Evolutionary conservation across 1,140 invertebrate genomes (phyloP), one percentile per base, ranked within the genome.

Genomic region (Penaeus vannamei): DNA sequence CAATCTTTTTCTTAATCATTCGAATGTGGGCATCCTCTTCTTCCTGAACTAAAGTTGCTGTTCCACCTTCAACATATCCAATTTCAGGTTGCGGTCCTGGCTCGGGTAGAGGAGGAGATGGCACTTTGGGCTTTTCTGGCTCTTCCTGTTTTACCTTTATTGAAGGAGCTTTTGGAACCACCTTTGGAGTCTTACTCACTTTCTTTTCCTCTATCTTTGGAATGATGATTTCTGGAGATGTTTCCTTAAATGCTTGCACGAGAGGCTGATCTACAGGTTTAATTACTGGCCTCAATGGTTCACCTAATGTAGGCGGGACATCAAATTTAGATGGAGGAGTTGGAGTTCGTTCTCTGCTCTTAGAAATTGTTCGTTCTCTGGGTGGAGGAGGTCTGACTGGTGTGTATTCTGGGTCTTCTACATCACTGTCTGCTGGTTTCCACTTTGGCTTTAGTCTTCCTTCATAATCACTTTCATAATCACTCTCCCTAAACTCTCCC

Each of bases 401-500:
- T 19, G 88, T 87, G 81, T 90, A 91, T n/a, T 89, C 86, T 42
- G 85, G 86, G 46, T 91, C 90, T 62, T 89, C 86, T n/a, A 23
- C 85, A 64, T 91, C 91, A 83, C 89, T 87, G 23, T 91, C 89
- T 23, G 69, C 60, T 62, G 92, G 91, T 23, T 89, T 86, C 92
- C 92, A 92, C 36, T 91, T 91, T 1, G 92, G 91, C 19, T 83
- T 85, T 46, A 92, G 86, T 85, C 86, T 85, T n/a, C 86, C 86
- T 72, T 92, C 92, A 84, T 90, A 93, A 90, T 96, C 95, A 92
- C 95, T 96, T 90, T 96, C 95, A 90, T 96, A 96, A 90, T 96
- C 96, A 66, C 95, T 96, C 90, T 96, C 95, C 1, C 94, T 93
- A 86, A 95, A 95, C 86, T 96, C 95, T 14, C 95, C 95, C 20